These are phyloP conservation scores for Rapana venosa DNA, from an alignment of 2,888 invertebrate genomes.

Conservation along the genomic window DNA sequence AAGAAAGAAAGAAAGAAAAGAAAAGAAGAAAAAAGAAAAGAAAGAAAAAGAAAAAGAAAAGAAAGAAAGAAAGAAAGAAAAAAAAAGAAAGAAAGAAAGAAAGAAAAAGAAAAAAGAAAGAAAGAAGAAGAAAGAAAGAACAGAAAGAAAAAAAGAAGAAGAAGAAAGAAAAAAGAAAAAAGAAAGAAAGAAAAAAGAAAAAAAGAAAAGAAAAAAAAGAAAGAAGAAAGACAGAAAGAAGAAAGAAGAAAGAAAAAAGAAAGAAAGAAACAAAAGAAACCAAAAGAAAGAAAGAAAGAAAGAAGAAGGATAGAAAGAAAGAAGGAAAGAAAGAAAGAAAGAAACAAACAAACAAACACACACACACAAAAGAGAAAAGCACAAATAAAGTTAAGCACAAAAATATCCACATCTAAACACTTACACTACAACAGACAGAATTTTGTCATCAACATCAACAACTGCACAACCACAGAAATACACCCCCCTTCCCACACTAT, in stretches of 20 bases:
- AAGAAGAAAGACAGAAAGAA: too few species aligned
- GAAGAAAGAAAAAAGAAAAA: neutral
- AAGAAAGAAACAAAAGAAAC: neutral
- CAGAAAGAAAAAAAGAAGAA: neutral
- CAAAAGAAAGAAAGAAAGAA: too few species aligned
- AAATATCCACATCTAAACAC: too few species aligned
- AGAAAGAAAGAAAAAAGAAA: neutral
- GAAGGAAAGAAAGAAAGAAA: neutral
- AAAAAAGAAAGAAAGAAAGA: neutral
- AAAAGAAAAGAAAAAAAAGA: neutral
- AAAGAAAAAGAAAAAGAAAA: neutral
- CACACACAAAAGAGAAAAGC: neutral
- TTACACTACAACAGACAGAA: too few species aligned
- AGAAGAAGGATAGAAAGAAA: too few species aligned
- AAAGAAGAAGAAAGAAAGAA: too few species aligned
- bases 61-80: too few species aligned
- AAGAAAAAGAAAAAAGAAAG: neutral
- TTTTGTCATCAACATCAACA: too few species aligned
- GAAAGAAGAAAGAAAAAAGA: neutral
- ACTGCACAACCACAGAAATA: too few species aligned
- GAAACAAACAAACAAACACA: neutral
- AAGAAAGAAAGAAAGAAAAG: neutral
- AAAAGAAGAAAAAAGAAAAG: neutral
- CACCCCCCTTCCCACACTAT: too few species aligned
- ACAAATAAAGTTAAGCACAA: too few species aligned